Evolutionary conservation across 92 coral and sea anemone genomes (phyloP).

Genomic region (Bergia sp.): DNA sequence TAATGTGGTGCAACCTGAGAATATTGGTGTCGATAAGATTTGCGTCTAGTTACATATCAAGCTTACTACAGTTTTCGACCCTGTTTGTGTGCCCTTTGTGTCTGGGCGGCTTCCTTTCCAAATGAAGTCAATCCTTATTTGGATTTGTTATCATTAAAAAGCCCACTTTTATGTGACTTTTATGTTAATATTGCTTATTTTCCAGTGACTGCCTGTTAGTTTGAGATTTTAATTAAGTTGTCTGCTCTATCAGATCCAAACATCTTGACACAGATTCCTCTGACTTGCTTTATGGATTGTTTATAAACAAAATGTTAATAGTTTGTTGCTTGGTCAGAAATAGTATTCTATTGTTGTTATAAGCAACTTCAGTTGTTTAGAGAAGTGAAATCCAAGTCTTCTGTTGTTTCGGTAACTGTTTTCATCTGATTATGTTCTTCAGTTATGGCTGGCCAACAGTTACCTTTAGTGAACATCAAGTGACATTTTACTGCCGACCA

Average conservation of each 20-base stretch:
- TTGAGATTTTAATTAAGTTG: not conserved
- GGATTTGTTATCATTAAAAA: not conserved
- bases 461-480: not conserved
- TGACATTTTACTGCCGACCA: not conserved
- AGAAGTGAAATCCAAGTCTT: too few relatives aligned
- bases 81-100: not conserved
- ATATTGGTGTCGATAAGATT: not conserved
- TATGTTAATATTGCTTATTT: not conserved
- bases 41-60: not conserved
- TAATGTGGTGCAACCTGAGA: conserved; percentile 9
- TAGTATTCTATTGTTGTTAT: too few relatives aligned
- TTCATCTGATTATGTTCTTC: too few relatives aligned
- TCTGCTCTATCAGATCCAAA: not conserved
- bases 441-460: not conserved
- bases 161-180: not conserved
- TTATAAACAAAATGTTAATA: too few relatives aligned
- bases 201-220: not conserved
- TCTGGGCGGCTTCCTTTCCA: not conserved
- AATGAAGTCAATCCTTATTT: not conserved
- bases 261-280: not conserved
- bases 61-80: conserved; percentile 20
- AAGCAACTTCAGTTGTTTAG: too few relatives aligned
- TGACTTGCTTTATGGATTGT: not conserved
- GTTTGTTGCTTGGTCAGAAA: not conserved
- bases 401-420: too few relatives aligned